A percentile compares a stretch with the other conserved stretches of the same genome.
phyloP scores from a whole-genome alignment of 2,888 invertebrate genomes.

The Cryptocheilus praepositus region DNA sequence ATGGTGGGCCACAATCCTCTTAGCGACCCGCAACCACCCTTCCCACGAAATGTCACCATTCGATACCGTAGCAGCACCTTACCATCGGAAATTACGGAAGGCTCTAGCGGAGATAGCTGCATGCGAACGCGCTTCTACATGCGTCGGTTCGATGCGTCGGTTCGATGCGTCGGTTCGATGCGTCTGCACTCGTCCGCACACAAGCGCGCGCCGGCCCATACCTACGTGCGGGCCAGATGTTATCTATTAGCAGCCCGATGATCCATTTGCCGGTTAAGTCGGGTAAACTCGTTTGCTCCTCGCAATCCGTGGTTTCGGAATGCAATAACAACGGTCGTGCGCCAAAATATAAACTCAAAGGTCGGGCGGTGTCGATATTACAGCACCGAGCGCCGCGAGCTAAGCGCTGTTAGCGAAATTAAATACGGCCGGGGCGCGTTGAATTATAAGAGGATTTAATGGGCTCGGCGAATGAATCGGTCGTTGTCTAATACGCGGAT shows the following conservation, averaged over 20 bases:
- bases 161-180: neutral
- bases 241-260: conserved; percentile 7
- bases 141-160: neutral
- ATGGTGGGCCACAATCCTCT: conserved; percentile 61
- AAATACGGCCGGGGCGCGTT: neutral
- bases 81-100: conserved; percentile 38
- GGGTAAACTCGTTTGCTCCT: conserved; percentile 17
- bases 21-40: conserved; percentile 48
- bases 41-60: conserved; percentile 56
- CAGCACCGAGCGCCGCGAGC: neutral
- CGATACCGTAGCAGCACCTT: conserved; percentile 39
- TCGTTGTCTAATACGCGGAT: too few species aligned
- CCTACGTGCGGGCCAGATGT: neutral
- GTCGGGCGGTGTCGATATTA: neutral
- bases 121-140: neutral
- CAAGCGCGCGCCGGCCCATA: too few species aligned
- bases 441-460: too few species aligned
- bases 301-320: neutral
- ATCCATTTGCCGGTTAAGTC: conserved; percentile 15
- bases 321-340: neutral
- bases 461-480: too few species aligned
- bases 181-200: neutral
- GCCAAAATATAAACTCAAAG: conserved; percentile 5
- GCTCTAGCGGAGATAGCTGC: conserved; percentile 31
- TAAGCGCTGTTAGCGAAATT: conserved; percentile 6